Conservation (phyloP, 2,888 invertebrate genomes). For the Lutraria lutraria region DNA sequence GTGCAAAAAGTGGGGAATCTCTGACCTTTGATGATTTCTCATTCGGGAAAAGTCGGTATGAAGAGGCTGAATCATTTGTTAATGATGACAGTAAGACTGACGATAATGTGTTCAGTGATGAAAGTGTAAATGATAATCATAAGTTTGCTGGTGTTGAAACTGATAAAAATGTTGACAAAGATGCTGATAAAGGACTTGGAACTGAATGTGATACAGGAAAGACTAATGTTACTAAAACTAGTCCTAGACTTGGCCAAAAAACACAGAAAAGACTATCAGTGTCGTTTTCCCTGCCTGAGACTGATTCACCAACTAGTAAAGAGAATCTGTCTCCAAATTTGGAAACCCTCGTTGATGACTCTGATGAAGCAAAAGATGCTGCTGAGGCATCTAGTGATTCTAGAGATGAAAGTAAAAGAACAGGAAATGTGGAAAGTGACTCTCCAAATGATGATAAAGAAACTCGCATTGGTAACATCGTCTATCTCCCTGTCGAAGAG, state of each 20-base stretch:
- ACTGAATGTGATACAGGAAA: slow-evolving; percentile 13
- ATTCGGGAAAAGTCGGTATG: slow-evolving; percentile 26
- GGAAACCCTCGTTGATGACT: slow-evolving; percentile 25
- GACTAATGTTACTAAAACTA: slow-evolving; percentile 35
- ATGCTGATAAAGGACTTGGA: neutral
- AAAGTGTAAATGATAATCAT: slow-evolving; percentile 27
- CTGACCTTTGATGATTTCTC: neutral
- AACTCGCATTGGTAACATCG: slow-evolving; percentile 72
- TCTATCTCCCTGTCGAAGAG: slow-evolving; percentile 76
- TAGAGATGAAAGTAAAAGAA: neutral
- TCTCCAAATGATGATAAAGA: slow-evolving; percentile 51
- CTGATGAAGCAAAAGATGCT: slow-evolving; percentile 18
- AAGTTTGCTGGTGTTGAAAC: slow-evolving; percentile 18
- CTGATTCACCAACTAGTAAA: slow-evolving; percentile 28
- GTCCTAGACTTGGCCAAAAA: slow-evolving; percentile 34
- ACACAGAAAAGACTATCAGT: slow-evolving; percentile 54
- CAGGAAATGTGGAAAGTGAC: slow-evolving; percentile 32
- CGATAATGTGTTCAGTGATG: slow-evolving; percentile 40
- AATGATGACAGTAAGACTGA: slow-evolving; percentile 13
- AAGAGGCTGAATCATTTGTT: slow-evolving; percentile 22
- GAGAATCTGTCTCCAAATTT: slow-evolving; percentile 31
- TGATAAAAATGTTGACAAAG: slow-evolving; percentile 16
- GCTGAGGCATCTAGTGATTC: slow-evolving; percentile 13
- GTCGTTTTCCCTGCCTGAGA: slow-evolving; percentile 60
- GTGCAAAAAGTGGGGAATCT: slow-evolving; percentile 26